Percentiles rank a stretch among this genome's conserved stretches.
Evolutionary conservation across 2,113 vertebrate species (phyloP).

Genomic region (Microcebus lehilahytsara): DNA sequence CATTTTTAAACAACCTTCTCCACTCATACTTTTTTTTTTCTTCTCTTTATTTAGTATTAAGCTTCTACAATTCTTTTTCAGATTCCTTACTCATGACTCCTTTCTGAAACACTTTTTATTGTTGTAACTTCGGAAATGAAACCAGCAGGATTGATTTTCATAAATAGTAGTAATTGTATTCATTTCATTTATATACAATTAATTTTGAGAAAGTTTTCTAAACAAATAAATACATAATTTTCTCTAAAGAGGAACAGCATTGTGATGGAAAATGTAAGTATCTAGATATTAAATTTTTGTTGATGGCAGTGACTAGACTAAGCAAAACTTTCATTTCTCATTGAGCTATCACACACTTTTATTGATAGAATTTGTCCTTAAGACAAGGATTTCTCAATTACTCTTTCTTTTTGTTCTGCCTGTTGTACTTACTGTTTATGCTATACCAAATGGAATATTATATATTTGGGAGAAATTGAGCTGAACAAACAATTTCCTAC

Average conservation of each 20-base stretch:
- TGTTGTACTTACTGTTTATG: background rate
- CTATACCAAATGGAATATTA: background rate
- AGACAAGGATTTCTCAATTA: background rate
- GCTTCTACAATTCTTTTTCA: background rate
- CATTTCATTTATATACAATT: background rate
- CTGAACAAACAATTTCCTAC: background rate
- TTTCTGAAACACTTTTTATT: background rate
- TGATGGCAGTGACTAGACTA: background rate
- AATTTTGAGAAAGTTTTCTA: background rate
- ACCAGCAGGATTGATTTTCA: background rate
- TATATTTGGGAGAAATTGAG: background rate
- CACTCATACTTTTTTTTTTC: background rate
- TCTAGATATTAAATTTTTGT: background rate
- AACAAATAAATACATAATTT: background rate
- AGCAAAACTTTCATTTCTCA: background rate
- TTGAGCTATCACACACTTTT: background rate
- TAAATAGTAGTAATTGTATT: background rate
- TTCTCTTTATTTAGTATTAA: background rate
- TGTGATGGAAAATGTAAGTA: background rate
- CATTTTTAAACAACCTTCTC: background rate
- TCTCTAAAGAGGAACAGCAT: background rate
- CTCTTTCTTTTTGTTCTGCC: background rate
- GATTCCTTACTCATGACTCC: background rate
- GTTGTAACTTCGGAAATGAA: background rate
- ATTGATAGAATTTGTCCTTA: constrained; percentile 16